Conservation (phyloP, 2,797 vertebrate species). For the Tenualosa ilisha region DNA sequence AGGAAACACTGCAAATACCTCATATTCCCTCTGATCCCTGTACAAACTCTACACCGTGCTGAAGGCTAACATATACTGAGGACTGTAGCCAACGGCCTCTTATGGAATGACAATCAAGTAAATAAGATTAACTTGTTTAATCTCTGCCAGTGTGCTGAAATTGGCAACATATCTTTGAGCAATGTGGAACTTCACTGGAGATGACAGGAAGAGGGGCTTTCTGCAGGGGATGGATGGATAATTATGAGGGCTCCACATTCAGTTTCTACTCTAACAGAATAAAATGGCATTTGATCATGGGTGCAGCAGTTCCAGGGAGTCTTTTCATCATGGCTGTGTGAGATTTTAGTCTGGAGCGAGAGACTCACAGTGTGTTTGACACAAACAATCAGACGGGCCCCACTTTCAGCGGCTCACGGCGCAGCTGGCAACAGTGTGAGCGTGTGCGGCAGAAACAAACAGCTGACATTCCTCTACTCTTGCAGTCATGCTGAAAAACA, state of each 20-base stretch:
- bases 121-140: neutral
- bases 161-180: neutral
- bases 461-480: neutral
- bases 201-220: neutral
- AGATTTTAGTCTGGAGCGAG: neutral
- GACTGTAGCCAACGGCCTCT: neutral
- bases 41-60: neutral
- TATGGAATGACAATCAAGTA: slow-evolving; percentile 5
- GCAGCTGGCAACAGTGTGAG: neutral
- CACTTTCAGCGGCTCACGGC: neutral
- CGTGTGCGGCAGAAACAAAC: neutral
- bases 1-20: slow-evolving; percentile 62
- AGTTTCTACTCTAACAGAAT: neutral
- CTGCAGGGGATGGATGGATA: neutral
- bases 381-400: slow-evolving; percentile 6
- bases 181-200: neutral
- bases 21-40: slow-evolving; percentile 55
- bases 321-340: slow-evolving; percentile 1
- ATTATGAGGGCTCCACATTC: neutral
- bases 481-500: neutral
- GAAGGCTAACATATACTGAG: slow-evolving; percentile 6
- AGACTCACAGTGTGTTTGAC: neutral
- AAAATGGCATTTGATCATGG: neutral
- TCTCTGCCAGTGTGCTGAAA: neutral
- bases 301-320: neutral